Evolutionary conservation across 1,140 invertebrate species (phyloP).

Genomic region (Papilio glaucus): DNA sequence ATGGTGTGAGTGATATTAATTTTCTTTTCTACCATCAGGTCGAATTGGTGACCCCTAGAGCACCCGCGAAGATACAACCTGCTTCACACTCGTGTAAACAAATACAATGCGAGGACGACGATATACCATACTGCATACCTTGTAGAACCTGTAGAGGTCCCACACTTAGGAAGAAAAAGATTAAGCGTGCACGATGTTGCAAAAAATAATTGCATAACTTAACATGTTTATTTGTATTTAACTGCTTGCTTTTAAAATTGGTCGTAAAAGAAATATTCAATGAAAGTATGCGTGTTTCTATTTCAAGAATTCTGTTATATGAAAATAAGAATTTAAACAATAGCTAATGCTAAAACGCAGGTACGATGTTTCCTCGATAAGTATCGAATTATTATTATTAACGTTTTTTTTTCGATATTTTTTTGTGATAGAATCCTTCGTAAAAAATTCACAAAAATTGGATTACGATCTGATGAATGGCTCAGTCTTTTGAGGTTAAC

Average conservation of each 20-base stretch:
- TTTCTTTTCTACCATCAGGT: slow-evolving; percentile 50
- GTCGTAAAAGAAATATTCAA: too few relatives aligned
- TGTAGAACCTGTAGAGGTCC: slow-evolving; percentile 55
- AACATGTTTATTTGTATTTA: too few relatives aligned
- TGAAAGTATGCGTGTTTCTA: background rate
- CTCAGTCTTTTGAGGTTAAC: too few relatives aligned
- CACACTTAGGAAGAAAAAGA: slow-evolving; percentile 50
- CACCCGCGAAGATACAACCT: slow-evolving; percentile 65
- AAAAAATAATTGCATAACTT: background rate
- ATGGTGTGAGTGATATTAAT: background rate
- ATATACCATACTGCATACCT: slow-evolving; percentile 60
- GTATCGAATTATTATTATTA: too few relatives aligned
- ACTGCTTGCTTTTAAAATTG: too few relatives aligned
- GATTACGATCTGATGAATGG: too few relatives aligned
- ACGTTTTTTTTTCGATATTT: too few relatives aligned
- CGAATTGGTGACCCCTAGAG: slow-evolving; percentile 70
- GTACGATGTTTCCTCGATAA: too few relatives aligned
- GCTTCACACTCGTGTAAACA: slow-evolving; percentile 66
- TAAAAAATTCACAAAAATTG: too few relatives aligned
- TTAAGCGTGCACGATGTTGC: slow-evolving; percentile 31
- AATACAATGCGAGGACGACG: slow-evolving; percentile 70
- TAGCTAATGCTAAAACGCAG: too few relatives aligned
- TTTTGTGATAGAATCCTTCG: too few relatives aligned
- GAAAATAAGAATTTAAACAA: background rate
- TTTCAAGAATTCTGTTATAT: background rate